A percentile compares a stretch with the other conserved stretches of the same genome.
Evolutionary conservation across 2,888 invertebrate genomes (phyloP).

Genomic region (Lepeophtheirus nordmannii): DNA sequence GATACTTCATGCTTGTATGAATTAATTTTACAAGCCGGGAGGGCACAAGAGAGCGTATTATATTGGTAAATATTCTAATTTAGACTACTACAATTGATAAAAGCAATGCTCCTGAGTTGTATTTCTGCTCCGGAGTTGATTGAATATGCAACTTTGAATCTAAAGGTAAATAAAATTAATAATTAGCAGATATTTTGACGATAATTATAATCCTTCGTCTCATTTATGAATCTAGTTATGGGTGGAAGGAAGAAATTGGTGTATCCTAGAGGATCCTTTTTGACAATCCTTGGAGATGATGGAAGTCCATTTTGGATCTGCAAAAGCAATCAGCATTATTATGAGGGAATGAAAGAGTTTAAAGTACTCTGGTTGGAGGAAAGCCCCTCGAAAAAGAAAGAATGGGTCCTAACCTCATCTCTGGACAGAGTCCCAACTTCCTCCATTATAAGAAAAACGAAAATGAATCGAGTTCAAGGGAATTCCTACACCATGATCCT

Average conservation of each 20-base stretch:
- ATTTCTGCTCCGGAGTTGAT: no score
- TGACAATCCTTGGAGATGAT: not conserved
- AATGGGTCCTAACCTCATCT: not conserved
- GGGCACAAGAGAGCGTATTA: no score
- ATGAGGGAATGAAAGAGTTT: not conserved
- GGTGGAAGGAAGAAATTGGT: not conserved
- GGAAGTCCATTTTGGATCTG: slow-evolving; percentile 10
- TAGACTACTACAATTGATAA: no score
- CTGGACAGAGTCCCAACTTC: not conserved
- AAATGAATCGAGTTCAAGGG: not conserved
- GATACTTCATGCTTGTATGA: no score
- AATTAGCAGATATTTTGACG: no score
- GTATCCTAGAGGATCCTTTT: slow-evolving; percentile 5
- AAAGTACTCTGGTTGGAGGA: not conserved
- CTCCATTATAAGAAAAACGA: not conserved
- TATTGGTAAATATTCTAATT: no score
- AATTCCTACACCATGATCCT: not conserved
- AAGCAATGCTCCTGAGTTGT: no score
- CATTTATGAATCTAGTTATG: not conserved
- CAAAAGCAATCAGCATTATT: not conserved
- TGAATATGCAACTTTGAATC: no score
- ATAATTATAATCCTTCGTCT: no score
- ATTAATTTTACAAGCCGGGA: no score
- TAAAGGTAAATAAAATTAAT: no score
- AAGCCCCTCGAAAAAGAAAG: not conserved